phyloP scores from a whole-genome alignment of 1,140 invertebrate species.

The Drepana arcuata region DNA sequence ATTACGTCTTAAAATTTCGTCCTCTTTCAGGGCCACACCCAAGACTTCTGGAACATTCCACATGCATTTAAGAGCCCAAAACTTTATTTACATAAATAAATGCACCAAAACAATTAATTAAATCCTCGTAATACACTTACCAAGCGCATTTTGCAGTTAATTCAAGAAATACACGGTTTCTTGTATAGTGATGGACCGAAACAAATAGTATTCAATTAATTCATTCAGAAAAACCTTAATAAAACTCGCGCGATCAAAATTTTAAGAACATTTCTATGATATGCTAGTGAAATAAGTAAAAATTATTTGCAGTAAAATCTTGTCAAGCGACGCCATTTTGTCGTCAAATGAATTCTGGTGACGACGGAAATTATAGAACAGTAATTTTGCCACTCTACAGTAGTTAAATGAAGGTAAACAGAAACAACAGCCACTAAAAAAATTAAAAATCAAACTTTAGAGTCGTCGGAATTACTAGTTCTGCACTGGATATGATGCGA shows the following conservation, averaged over 20 bases:
- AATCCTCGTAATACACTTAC: constrained; percentile 63
- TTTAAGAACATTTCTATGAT: constrained; percentile 40
- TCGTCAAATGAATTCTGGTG: constrained; percentile 69
- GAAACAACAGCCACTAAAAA: constrained; percentile 52
- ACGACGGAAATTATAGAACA: constrained; percentile 63
- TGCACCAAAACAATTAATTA: constrained; percentile 42
- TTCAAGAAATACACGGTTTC: constrained; percentile 44
- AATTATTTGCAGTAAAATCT: constrained; percentile 66
- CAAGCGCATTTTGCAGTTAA: constrained; percentile 66
- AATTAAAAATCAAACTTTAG: constrained; percentile 63
- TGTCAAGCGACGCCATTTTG: constrained; percentile 72
- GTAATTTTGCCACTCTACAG: constrained; percentile 46
- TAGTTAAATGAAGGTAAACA: constrained; percentile 48
- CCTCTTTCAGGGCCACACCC: constrained; percentile 62
- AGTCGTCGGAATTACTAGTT: constrained; percentile 56
- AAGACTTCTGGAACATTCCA: constrained; percentile 48
- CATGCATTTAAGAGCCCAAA: constrained; percentile 25
- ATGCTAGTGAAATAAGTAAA: constrained; percentile 51
- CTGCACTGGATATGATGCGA: constrained; percentile 54
- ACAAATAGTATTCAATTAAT: constrained; percentile 33
- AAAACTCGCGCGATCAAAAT: constrained; percentile 30
- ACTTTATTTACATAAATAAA: constrained; percentile 27
- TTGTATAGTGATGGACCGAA: constrained; percentile 37
- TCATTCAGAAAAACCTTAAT: constrained; percentile 44
- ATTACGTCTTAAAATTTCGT: constrained; percentile 62